phyloP scores from a whole-genome alignment of 1,140 invertebrate species.

The Aphelinus certus region DNA sequence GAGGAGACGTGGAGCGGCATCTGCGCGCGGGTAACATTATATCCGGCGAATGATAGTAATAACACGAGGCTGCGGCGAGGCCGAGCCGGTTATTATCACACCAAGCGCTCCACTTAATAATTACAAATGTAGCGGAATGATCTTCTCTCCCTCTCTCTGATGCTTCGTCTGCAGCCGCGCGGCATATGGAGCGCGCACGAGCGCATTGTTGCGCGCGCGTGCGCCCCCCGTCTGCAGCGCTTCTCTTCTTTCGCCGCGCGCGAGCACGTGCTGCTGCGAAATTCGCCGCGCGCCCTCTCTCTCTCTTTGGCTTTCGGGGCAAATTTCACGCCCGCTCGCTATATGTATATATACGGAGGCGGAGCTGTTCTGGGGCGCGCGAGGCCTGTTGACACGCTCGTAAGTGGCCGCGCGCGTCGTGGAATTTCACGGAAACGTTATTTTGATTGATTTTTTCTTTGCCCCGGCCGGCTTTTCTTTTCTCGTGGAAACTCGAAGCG shows the following conservation, averaged over 20 bases:
- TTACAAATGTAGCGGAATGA: slow-evolving; percentile 18
- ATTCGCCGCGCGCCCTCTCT: background rate
- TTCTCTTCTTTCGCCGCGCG: background rate
- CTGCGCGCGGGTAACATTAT: slow-evolving; percentile 7
- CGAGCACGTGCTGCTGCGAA: slow-evolving; percentile 10
- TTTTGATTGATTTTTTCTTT: no score
- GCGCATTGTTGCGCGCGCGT: background rate
- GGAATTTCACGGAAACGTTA: no score
- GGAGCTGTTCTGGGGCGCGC: no score
- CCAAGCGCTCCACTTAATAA: slow-evolving; percentile 26
- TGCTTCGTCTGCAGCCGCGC: background rate
- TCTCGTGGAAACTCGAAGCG: no score
- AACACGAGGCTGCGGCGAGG: background rate
- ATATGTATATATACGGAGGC: no score
- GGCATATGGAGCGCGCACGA: slow-evolving; percentile 11
- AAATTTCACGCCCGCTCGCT: no score
- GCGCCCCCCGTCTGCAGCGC: background rate
- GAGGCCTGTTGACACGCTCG: no score
- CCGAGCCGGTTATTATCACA: slow-evolving; percentile 28
- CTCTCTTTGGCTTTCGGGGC: no score
- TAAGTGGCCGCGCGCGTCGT: no score
- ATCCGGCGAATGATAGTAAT: slow-evolving; percentile 35
- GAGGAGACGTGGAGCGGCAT: no score
- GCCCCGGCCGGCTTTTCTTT: no score
- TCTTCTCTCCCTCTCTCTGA: background rate